A percentile compares a stretch with the other conserved stretches of the same genome.
phyloP scores from a whole-genome alignment of 2,113 vertebrate genomes.

The Pungitius pungitius region DNA sequence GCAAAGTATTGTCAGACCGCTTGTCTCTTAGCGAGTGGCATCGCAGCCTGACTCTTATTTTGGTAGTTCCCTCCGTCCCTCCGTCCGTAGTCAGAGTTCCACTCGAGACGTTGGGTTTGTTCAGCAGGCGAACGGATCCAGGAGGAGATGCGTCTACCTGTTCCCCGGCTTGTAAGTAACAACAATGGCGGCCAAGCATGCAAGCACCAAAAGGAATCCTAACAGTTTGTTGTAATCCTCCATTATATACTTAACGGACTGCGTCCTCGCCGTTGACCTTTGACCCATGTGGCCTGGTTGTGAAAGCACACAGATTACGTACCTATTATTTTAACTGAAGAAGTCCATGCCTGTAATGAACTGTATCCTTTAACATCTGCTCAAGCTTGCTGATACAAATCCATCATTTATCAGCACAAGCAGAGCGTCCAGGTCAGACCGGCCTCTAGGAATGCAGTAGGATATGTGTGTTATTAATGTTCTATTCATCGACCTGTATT shows the following conservation, averaged over 20 bases:
- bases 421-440: not conserved
- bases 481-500: slow-evolving; percentile 18
- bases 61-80: not conserved
- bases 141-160: too few species aligned
- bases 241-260: not conserved
- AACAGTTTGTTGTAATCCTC: not conserved
- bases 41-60: too few species aligned
- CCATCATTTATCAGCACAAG: not conserved
- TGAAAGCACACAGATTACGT: not conserved
- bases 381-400: not conserved
- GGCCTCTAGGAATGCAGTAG: not conserved
- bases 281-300: not conserved
- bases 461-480: slow-evolving; percentile 15
- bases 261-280: not conserved
- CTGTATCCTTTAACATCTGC: not conserved
- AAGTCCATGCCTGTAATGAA: not conserved
- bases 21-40: too few species aligned
- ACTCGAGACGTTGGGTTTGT: too few species aligned
- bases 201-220: not conserved
- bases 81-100: not conserved
- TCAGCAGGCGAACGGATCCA: too few species aligned
- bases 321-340: not conserved
- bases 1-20: not conserved
- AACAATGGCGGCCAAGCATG: not conserved
- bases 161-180: not conserved